Evolutionary conservation across 2,113 vertebrate species (phyloP).

Genomic region (human (Homo sapiens)): GRCh38 chr20:59686001-59686500

Average conservation of each 20-base stretch:
- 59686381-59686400: not conserved
- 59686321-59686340: not conserved
- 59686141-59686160: rapidly evolving
- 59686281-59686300: not conserved
- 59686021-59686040: rapidly evolving
- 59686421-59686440: too few relatives aligned
- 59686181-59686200: not conserved
- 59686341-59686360: not conserved
- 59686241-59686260: rapidly evolving
- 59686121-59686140: not conserved
- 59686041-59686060: not conserved
- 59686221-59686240: too few relatives aligned
- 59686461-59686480: not conserved
- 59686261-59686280: rapidly evolving
- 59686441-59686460: rapidly evolving
- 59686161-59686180: not conserved
- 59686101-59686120: rapidly evolving
- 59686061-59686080: rapidly evolving
- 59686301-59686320: not conserved
- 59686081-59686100: not conserved
- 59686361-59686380: not conserved
- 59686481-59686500: too few relatives aligned
- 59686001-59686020: rapidly evolving
- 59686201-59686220: not conserved
- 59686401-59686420: not conserved